Percentiles rank a stretch among this genome's conserved stretches.
Evolutionary conservation across 2,888 invertebrate species (phyloP).

Genomic region (Epistrophe eligans): DNA sequence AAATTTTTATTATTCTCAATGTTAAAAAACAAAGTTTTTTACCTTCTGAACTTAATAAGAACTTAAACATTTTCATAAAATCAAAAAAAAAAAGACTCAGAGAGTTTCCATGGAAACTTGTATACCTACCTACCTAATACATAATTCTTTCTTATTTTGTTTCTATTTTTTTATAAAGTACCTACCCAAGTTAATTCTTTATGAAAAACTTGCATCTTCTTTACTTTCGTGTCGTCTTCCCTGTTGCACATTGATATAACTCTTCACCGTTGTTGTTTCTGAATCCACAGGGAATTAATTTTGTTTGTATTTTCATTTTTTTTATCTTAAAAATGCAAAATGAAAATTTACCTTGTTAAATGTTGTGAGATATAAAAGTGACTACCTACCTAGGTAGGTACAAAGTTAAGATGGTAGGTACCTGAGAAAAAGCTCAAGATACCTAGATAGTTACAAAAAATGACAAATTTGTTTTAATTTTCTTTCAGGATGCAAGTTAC

Average conservation of each 20-base stretch:
- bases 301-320: not conserved
- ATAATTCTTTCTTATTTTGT: not conserved
- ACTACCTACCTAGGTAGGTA: not conserved
- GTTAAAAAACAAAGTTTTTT: not conserved
- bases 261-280: not conserved
- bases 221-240: not conserved
- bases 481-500: too few relatives aligned
- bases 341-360: not conserved
- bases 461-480: too few relatives aligned
- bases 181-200: not conserved
- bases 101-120: not conserved
- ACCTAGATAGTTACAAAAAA: not conserved
- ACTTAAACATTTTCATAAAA: not conserved
- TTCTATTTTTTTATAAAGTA: too few relatives aligned
- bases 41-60: not conserved
- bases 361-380: not conserved
- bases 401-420: not conserved
- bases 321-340: not conserved
- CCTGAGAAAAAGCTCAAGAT: not conserved
- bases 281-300: not conserved
- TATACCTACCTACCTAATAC: not conserved
- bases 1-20: not conserved
- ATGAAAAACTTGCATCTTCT: slow-evolving; percentile 15
- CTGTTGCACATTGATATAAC: slow-evolving; percentile 1
- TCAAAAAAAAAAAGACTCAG: not conserved